These are phyloP conservation scores for Cervus canadensis DNA, from an alignment of 2,113 vertebrate genomes.

Conservation along the genomic window DNA sequence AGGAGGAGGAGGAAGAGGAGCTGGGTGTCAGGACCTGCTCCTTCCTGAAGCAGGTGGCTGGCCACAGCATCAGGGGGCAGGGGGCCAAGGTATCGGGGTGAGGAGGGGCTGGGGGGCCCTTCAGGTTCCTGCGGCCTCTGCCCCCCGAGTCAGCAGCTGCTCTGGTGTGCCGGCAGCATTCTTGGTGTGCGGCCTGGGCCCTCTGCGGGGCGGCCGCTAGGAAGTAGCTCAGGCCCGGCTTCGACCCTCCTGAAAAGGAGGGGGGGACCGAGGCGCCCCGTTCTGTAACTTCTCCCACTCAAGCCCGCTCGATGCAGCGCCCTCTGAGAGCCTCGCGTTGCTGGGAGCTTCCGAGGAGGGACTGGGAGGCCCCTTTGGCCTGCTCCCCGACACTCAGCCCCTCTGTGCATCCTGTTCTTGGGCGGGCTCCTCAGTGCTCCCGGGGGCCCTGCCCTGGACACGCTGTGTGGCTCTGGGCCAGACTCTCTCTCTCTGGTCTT, in stretches of 20 bases:
- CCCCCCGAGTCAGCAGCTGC: neutral
- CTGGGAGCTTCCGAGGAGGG: neutral
- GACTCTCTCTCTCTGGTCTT: constrained; percentile 32
- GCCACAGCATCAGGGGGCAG: constrained; percentile 71
- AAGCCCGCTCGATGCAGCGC: neutral
- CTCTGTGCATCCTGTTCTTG: neutral
- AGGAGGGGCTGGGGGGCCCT: neutral
- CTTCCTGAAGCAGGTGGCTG: constrained; percentile 65
- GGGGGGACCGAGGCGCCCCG: neutral
- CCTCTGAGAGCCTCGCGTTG: neutral
- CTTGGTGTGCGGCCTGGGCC: constrained; percentile 31
- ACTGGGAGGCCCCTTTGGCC: neutral
- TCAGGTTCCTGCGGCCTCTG: neutral
- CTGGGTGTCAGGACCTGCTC: constrained; percentile 71
- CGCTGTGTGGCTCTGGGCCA: neutral
- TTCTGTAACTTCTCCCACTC: neutral
- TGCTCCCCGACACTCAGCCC: neutral
- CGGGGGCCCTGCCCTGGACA: neutral
- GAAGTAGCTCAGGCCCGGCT: neutral
- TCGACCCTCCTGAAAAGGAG: neutral
- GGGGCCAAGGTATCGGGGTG: constrained; percentile 84
- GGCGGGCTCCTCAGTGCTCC: neutral
- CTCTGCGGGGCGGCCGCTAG: neutral
- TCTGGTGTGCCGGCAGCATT: neutral
- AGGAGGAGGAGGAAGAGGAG: constrained; percentile 85